These are phyloP conservation scores for Wasmannia auropunctata DNA, from an alignment of 1,140 invertebrate species.

Conservation along the genomic window DNA sequence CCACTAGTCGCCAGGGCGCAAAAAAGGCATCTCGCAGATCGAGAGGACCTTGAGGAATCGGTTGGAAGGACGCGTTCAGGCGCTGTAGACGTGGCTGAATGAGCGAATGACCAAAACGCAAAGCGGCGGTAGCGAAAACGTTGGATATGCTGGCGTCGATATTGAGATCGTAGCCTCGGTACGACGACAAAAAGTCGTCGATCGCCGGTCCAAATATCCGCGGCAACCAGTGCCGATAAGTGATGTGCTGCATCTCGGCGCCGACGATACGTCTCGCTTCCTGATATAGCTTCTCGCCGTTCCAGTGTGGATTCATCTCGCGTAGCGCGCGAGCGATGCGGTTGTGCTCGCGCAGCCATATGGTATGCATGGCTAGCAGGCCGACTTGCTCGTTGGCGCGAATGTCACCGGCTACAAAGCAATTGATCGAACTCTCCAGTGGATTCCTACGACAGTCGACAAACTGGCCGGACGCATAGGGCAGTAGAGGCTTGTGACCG, in stretches of 20 bases:
- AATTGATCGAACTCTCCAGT: conserved; percentile 93
- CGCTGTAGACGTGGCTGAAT: conserved; percentile 97
- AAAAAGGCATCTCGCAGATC: conserved; percentile 98
- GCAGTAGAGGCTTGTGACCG: conserved; percentile 93
- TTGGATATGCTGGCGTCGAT: conserved; percentile 96
- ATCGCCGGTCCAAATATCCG: conserved; percentile 91
- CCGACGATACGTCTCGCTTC: conserved; percentile 97
- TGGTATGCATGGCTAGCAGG: conserved; percentile 97
- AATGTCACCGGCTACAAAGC: conserved; percentile 97
- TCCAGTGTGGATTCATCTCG: conserved; percentile 96
- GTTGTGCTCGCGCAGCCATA: conserved; percentile 99
- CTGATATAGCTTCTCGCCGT: conserved; percentile 96
- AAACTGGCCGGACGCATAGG: conserved; percentile 94
- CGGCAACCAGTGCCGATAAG: conserved; percentile 97
- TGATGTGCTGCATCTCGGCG: conserved; percentile 98
- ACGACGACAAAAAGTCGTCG: conserved; percentile 92
- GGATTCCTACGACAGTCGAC: conserved; percentile 95
- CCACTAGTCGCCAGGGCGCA: conserved; percentile 96
- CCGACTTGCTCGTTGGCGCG: conserved; percentile 96
- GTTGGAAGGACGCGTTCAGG: conserved; percentile 93
- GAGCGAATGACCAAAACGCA: conserved; percentile 98
- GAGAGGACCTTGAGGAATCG: conserved; percentile 94
- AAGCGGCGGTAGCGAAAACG: conserved; percentile 98
- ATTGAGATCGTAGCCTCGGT: conserved; percentile 92
- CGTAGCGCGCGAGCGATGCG: conserved; percentile 92